A percentile compares a stretch with the other conserved stretches of the same genome.
Evolutionary conservation across 2,797 vertebrate genomes (phyloP).

Genomic region (Kryptolebias ocellatus): DNA sequence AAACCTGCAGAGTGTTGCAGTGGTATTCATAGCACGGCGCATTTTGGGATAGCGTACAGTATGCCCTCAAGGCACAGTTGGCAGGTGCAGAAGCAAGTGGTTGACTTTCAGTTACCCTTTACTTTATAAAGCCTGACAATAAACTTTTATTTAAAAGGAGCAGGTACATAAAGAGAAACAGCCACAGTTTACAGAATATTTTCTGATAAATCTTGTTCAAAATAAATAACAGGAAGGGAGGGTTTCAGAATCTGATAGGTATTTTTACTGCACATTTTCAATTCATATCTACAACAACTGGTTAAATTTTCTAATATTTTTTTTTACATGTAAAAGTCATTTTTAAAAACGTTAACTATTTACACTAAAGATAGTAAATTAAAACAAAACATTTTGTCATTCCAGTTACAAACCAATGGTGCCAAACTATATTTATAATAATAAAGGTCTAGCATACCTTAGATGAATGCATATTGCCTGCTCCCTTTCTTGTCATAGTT

Average conservation of each 20-base stretch:
- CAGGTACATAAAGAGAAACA: conserved; percentile 7
- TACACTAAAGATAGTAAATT: no score
- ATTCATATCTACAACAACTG: not conserved
- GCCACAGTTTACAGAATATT: not conserved
- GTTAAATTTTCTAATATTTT: not conserved
- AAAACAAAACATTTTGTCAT: no score
- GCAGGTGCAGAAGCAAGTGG: conserved; percentile 16
- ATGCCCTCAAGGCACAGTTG: not conserved
- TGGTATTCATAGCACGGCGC: conserved; percentile 23
- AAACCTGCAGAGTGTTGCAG: conserved; percentile 7
- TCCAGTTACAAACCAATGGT: no score
- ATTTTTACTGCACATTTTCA: not conserved
- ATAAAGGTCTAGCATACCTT: no score
- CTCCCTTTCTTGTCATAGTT: no score
- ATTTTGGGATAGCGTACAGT: conserved; percentile 20
- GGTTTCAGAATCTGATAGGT: not conserved
- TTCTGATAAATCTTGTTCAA: not conserved
- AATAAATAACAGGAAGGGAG: not conserved
- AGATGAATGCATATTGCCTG: no score
- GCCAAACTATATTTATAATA: no score
- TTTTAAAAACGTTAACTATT: no score
- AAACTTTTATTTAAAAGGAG: conserved; percentile 11
- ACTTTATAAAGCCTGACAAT: conserved; percentile 3
- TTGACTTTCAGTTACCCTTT: conserved; percentile 31
- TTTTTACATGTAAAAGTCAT: no score